Conservation (phyloP, 2,888 invertebrate genomes). For the Euplagia quadripunctaria region DNA sequence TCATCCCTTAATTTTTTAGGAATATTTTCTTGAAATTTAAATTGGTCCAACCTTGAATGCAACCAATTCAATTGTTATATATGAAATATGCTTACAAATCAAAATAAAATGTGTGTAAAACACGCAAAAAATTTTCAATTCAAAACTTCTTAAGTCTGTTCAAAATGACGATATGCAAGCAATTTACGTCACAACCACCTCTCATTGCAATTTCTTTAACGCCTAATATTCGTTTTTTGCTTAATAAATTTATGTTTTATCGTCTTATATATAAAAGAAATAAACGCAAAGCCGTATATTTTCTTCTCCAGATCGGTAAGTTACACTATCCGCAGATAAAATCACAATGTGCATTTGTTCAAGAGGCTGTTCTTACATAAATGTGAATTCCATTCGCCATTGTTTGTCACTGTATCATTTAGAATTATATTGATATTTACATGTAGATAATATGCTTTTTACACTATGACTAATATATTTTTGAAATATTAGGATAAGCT, state of each 20-base stretch:
- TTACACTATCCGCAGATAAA: not conserved
- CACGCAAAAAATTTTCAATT: no score
- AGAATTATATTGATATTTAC: constrained; percentile 37
- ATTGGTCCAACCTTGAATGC: no score
- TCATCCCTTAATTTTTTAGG: no score
- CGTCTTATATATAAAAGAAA: not conserved
- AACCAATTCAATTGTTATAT: no score
- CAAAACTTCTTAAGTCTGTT: no score
- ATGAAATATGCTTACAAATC: no score
- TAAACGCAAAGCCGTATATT: not conserved
- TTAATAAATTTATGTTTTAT: not conserved
- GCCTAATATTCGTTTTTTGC: no score
- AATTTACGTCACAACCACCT: no score
- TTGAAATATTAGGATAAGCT: constrained; percentile 11
- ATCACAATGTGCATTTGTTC: constrained; percentile 1
- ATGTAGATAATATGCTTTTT: constrained; percentile 32
- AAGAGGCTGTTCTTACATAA: constrained; percentile 52
- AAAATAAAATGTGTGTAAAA: no score
- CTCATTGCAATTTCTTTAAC: no score
- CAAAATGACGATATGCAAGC: no score
- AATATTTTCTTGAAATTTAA: no score
- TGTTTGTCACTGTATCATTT: constrained; percentile 70
- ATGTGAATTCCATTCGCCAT: constrained; percentile 70
- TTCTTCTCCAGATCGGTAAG: not conserved
- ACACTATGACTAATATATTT: constrained; percentile 23